Evolutionary conservation across 2,113 vertebrate genomes (phyloP), one percentile per base, ranked within the genome.

Genomic region (Herpailurus yagouaroundi): DNA sequence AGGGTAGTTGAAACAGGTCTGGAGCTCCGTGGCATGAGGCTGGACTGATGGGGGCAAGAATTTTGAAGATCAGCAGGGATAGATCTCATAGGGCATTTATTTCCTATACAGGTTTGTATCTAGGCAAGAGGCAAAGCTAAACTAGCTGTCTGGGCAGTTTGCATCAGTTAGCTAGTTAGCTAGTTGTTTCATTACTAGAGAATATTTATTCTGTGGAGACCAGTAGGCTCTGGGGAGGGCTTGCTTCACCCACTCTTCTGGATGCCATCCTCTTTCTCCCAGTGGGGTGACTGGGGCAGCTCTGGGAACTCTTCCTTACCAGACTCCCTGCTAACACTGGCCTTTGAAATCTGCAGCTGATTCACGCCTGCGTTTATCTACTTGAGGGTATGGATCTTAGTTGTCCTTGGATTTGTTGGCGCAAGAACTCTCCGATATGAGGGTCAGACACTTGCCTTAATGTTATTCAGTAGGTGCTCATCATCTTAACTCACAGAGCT

Each of bases 391-490:
- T 71, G 55, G 7, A 27, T 87, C 85, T 76, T 89, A 1, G 33
- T 93, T 91, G 69, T 91, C 63, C 27, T 71, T 38, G 89, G 91
- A 57, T 97, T 87, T 69, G 18, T 60, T 95, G 25, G 29, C 64
- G 31, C 18, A 69, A 68, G 79, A 94, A 89, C 63, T 80, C 45
- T 93, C 55, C 73, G 81, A 89, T n/a, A 81, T 36, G 60, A 33
- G 57, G 71, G 21, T 95, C 90, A 93, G 87, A 27, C 33, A 68
- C 4, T 8, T 36, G 52, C 38, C 76, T 96, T 7, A 41, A 73
- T 96, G 94, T 68, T 50, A 14, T 69, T 98, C 45, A 93, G 57
- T 76, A 83, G 18, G 18, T 96, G 91, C 18, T 79, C 57, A 63
- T 94, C 60, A 90, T 87, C 31, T 64, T 93, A 1, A 69, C 64